Conservation (phyloP, 2,888 invertebrate genomes). For the Hirtodrosophila duncani region DNA sequence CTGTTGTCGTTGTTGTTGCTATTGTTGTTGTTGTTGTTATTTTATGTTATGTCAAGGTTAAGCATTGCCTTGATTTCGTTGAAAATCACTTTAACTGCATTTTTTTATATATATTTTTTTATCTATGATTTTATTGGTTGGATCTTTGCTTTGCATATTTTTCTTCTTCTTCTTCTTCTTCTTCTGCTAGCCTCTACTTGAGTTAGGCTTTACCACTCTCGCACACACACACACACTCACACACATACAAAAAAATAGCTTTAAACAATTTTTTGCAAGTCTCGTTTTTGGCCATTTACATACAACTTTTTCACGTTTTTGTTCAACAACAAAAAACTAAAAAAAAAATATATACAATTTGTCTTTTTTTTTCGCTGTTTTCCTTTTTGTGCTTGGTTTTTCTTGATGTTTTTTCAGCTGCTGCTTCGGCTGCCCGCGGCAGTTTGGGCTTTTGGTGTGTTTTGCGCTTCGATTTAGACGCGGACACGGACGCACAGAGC, state of each 20-base stretch:
- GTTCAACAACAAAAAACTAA: too few relatives aligned
- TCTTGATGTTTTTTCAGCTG: conserved; percentile 17
- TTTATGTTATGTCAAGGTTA: conserved; percentile 70
- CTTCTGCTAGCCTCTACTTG: too few relatives aligned
- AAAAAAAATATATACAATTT: too few relatives aligned
- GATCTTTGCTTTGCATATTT: conserved; percentile 3
- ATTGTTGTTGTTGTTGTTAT: conserved; percentile 4
- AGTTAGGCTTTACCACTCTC: too few relatives aligned
- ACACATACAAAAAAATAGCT: too few relatives aligned
- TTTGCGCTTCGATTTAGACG: conserved; percentile 41
- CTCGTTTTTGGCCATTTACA: too few relatives aligned
- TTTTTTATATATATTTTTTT: conserved; percentile 4
- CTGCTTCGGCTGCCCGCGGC: conserved; percentile 47
- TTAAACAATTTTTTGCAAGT: too few relatives aligned
- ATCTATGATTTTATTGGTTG: conserved; percentile 5
- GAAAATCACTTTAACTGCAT: conserved; percentile 6
- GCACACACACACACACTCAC: too few relatives aligned
- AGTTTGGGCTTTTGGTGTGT: conserved; percentile 48
- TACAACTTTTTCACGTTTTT: too few relatives aligned
- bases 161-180: neutral
- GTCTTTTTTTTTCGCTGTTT: conserved; percentile 11
- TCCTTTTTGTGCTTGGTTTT: conserved; percentile 16
- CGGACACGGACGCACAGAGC: too few relatives aligned
- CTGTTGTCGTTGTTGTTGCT: conserved; percentile 4
- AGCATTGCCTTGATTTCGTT: too few relatives aligned